Evolutionary conservation across 1,140 invertebrate species (phyloP), one percentile per base, ranked within the genome.

Genomic region (Drosophila mayri): DNA sequence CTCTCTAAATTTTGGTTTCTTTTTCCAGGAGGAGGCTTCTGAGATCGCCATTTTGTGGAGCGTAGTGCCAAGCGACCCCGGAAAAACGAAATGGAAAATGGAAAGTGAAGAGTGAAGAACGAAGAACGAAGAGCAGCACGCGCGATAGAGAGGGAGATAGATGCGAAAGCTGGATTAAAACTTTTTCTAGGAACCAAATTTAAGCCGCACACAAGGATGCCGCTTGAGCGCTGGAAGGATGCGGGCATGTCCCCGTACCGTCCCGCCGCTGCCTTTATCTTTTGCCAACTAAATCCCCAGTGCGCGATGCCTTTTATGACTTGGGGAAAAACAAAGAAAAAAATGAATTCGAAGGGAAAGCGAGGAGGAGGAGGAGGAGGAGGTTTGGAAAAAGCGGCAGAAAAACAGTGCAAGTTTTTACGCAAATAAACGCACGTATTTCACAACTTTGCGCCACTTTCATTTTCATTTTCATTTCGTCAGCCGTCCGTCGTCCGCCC

Each of bases 341-440:
- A 18, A 38, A 18, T 7, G 35, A 28, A 18, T 20, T 25, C 14
- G 30, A 14, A 14, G 25, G 22, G 25, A 22, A 50, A 32, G 49
- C 3, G 49, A 11, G 44, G 8, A 11, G 20, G 7, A 11, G 41
- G 41, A 28, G 2, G 49, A 11, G 44, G 8, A 11, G 20, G 7
- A 11, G 41, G 41, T 20, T 44, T 22, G 43, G 43, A 22, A 47
- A 46, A 47, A 47, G 47, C 47, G 16, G 47, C 47, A 25, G 47
- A 49, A 57, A 58, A 57, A 54, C 59, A 54, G 66, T 62, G 76
- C 67, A 87, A 80, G 67, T 87, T 88, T 88, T 88, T 84, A 88
- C 85, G 84, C 80, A 87, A 87, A 87, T 90, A 87, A 87, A 88
- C 84, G 84, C 84, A 87, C 84, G 80, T 88, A 90, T 88, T 90